These are phyloP conservation scores for Alligator sinensis DNA, from an alignment of 2,113 vertebrate genomes.

Conservation along the genomic window DNA sequence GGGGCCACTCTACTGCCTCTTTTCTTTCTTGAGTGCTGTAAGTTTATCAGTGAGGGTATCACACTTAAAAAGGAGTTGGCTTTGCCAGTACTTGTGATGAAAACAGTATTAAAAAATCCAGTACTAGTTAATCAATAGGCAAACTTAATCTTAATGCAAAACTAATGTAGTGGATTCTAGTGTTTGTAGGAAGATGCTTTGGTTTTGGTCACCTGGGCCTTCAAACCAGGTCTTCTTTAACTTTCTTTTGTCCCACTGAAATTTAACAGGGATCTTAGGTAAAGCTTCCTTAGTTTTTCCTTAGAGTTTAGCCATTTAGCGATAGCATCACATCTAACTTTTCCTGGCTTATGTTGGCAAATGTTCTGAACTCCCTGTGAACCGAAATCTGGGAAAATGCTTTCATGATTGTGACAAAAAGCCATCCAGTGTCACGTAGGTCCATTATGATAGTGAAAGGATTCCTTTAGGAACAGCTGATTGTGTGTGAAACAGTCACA, in stretches of 20 bases:
- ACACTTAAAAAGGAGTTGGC: neutral
- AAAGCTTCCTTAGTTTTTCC: neutral
- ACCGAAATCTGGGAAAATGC: too few relatives aligned
- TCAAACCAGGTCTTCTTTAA: neutral
- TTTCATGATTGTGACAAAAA: neutral
- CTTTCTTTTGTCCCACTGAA: neutral
- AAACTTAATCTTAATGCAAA: neutral
- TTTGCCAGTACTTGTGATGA: neutral
- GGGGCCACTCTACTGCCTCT: neutral
- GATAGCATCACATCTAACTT: neutral
- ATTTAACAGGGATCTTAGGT: fast-evolving
- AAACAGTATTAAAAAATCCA: neutral
- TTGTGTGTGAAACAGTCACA: neutral
- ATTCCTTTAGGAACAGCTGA: neutral
- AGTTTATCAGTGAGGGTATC: too few relatives aligned
- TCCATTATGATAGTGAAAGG: neutral
- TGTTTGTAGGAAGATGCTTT: neutral
- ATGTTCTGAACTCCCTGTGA: too few relatives aligned
- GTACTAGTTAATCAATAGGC: neutral
- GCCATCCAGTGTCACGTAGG: neutral
- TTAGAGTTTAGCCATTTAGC: neutral
- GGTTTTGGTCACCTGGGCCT: neutral
- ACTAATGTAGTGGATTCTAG: neutral
- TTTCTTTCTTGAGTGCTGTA: neutral
- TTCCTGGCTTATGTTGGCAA: too few relatives aligned